phyloP scores from a whole-genome alignment of 1,140 invertebrate genomes.

The Ctenoplectra terminalis region DNA sequence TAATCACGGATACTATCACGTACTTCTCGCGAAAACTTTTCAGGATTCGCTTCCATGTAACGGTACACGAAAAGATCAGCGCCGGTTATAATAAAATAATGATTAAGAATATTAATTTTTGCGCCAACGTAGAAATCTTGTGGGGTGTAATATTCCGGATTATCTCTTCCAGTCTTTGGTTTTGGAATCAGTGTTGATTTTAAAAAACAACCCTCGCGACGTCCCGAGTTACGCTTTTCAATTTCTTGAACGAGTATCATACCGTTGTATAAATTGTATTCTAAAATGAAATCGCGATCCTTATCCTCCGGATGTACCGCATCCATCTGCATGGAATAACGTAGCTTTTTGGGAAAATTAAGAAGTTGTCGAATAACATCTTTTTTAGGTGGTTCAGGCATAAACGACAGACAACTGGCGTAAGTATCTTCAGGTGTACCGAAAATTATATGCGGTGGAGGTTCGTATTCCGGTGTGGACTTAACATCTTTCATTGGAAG shows the following conservation, averaged over 20 bases:
- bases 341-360: slow-evolving; percentile 85
- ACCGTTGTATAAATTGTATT: slow-evolving; percentile 87
- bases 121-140: slow-evolving; percentile 88
- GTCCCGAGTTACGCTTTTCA: slow-evolving; percentile 86
- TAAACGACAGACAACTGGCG: slow-evolving; percentile 86
- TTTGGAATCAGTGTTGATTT: slow-evolving; percentile 87
- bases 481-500: slow-evolving; percentile 1
- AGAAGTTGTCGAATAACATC: slow-evolving; percentile 86
- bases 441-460: slow-evolving; percentile 51
- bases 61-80: slow-evolving; percentile 88
- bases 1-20: slow-evolving; percentile 86
- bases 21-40: slow-evolving; percentile 86
- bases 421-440: slow-evolving; percentile 88
- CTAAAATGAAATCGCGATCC: slow-evolving; percentile 86
- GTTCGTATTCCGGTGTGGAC: background rate
- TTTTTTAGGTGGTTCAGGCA: slow-evolving; percentile 88
- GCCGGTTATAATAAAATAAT: slow-evolving; percentile 87
- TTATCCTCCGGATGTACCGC: slow-evolving; percentile 87
- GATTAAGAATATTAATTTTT: slow-evolving; percentile 86
- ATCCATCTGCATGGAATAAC: slow-evolving; percentile 87
- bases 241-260: slow-evolving; percentile 86
- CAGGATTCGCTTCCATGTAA: slow-evolving; percentile 87
- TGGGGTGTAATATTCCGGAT: slow-evolving; percentile 86
- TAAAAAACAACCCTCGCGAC: slow-evolving; percentile 88
- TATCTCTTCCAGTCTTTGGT: slow-evolving; percentile 84